Evolutionary conservation across 2,797 vertebrate genomes (phyloP).

Genomic region (Sebastes matsubarae): DNA sequence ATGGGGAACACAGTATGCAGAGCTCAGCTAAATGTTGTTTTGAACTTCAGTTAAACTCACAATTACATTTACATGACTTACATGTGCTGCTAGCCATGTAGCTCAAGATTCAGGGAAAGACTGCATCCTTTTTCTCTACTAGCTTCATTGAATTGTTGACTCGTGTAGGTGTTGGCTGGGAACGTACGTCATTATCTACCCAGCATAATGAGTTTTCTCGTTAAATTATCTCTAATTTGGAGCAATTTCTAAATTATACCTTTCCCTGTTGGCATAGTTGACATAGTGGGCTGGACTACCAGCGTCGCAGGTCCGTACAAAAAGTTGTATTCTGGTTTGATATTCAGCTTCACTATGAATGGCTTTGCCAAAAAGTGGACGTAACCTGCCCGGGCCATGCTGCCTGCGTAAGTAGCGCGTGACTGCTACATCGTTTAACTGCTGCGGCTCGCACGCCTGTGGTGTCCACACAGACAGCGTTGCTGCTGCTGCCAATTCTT

Average conservation of each 20-base stretch:
- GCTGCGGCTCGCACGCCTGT: too few relatives aligned
- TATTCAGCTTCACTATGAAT: background rate
- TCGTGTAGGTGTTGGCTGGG: background rate
- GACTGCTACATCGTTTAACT: too few relatives aligned
- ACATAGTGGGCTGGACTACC: background rate
- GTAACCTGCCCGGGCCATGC: background rate
- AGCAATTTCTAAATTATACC: background rate
- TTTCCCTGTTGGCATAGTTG: background rate
- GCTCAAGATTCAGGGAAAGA: background rate
- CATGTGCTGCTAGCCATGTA: background rate
- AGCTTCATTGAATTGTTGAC: background rate
- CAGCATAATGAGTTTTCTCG: background rate
- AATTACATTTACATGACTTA: background rate
- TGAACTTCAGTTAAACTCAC: background rate
- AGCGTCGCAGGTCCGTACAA: background rate
- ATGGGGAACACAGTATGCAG: constrained; percentile 28
- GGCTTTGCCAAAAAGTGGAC: background rate
- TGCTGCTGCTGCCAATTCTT: rapidly evolving
- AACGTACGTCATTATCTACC: background rate
- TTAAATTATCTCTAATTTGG: background rate
- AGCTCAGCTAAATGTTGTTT: constrained; percentile 55
- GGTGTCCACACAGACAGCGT: too few relatives aligned
- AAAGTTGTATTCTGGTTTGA: background rate
- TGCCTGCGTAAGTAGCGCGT: too few relatives aligned
- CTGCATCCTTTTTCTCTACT: background rate